These are phyloP conservation scores for Aspidiotus destructor DNA, from an alignment of 2,888 invertebrate species.

Conservation along the genomic window DNA sequence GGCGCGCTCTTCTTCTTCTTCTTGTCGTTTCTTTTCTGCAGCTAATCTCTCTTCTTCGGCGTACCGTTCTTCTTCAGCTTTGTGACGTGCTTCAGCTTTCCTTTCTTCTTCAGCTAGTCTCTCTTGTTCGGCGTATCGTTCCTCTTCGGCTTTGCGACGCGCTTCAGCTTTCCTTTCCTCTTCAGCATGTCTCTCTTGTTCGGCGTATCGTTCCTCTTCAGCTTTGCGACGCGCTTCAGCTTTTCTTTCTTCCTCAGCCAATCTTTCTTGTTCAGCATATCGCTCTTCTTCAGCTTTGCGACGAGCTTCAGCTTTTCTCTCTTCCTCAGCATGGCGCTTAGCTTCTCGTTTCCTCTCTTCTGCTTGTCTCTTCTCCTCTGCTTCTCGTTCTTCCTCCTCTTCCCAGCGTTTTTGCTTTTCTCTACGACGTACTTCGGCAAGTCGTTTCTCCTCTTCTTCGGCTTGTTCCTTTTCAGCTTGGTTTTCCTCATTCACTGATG, in stretches of 20 bases:
- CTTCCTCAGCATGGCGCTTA: not conserved
- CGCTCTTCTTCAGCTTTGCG: constrained; percentile 19
- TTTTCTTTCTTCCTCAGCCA: not conserved
- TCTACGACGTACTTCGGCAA: constrained; percentile 16
- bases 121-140: not conserved
- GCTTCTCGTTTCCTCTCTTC: constrained; percentile 6
- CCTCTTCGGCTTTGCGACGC: constrained; percentile 8
- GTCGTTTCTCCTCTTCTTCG: constrained; percentile 11
- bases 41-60: constrained; percentile 7
- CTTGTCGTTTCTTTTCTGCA: constrained; percentile 8
- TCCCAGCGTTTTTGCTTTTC: constrained; percentile 3
- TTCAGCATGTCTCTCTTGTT: not conserved
- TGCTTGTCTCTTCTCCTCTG: not conserved
- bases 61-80: constrained; percentile 6
- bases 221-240: constrained; percentile 12
- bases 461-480: not conserved
- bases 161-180: constrained; percentile 9
- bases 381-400: not conserved
- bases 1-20: constrained; percentile 1
- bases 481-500: constrained; percentile 12
- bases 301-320: constrained; percentile 1
- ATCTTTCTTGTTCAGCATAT: not conserved
- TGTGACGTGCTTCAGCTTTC: constrained; percentile 7
- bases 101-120: constrained; percentile 19
- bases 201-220: constrained; percentile 9